phyloP scores from a whole-genome alignment of 1,140 invertebrate genomes.

The Popillia japonica region DNA sequence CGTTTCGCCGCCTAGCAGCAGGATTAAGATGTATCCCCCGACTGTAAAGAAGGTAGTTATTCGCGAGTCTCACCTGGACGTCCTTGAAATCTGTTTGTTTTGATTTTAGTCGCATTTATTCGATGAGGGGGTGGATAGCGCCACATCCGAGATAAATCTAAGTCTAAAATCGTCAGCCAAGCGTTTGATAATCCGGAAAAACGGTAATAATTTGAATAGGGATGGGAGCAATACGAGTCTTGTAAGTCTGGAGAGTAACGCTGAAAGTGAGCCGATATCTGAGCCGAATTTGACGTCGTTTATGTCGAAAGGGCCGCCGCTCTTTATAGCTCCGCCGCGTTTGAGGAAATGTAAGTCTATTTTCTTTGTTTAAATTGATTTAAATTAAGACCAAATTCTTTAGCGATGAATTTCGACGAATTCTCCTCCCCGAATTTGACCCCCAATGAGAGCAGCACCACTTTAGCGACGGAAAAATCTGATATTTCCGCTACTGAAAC shows the following conservation, averaged over 20 bases:
- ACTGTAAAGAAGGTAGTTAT: constrained; percentile 12
- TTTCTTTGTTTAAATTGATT: too few relatives aligned
- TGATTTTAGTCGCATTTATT: constrained; percentile 27
- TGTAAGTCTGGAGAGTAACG: neutral
- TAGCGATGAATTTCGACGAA: neutral
- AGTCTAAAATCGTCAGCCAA: constrained; percentile 24
- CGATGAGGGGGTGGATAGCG: constrained; percentile 9
- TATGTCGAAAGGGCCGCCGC: neutral
- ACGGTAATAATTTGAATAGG: neutral
- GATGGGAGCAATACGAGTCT: neutral
- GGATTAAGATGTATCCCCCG: constrained; percentile 15
- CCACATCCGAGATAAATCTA: constrained; percentile 5
- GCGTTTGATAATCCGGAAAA: constrained; percentile 35
- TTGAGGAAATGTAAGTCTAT: neutral
- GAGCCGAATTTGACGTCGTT: neutral
- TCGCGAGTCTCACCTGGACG: neutral
- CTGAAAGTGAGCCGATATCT: neutral
- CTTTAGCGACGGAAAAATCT: neutral
- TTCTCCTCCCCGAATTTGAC: neutral
- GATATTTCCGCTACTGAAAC: neutral
- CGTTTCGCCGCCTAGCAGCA: constrained; percentile 11
- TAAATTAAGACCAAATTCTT: too few relatives aligned
- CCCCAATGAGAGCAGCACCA: neutral
- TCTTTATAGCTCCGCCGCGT: neutral
- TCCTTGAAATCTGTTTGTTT: too few relatives aligned